Conservation (phyloP, 2,113 vertebrate species). For the Trichechus manatus region DNA sequence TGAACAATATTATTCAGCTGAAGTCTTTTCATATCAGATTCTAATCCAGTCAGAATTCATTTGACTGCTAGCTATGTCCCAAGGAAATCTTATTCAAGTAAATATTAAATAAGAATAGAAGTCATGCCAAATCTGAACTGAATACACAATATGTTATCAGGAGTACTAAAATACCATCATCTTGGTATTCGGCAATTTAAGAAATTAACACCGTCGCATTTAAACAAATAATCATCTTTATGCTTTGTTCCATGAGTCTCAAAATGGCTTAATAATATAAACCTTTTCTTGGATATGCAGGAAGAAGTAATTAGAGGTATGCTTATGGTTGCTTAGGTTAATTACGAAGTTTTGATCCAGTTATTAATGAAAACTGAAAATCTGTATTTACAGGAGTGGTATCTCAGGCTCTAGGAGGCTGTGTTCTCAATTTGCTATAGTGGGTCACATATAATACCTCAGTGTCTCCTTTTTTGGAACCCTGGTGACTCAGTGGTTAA, state of each 20-base stretch:
- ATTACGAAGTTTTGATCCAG: neutral
- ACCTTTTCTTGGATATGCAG: neutral
- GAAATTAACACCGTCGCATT: neutral
- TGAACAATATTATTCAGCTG: conserved; percentile 36
- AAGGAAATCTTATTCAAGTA: conserved; percentile 62
- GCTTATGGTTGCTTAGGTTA: neutral
- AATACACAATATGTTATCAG: neutral
- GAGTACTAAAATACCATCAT: neutral
- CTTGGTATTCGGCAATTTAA: neutral
- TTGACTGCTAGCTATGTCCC: conserved; percentile 19
- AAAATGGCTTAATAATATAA: neutral
- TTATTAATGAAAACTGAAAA: neutral
- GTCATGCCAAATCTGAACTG: conserved; percentile 15
- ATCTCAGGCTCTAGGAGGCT: neutral
- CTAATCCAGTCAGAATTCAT: conserved; percentile 53
- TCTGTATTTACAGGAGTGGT: neutral
- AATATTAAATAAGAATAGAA: conserved; percentile 57
- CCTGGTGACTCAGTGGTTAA: no score
- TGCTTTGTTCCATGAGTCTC: neutral
- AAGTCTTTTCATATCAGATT: conserved; percentile 58
- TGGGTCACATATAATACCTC: neutral
- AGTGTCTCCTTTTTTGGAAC: neutral
- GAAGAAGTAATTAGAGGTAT: neutral
- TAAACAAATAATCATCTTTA: conserved; percentile 30
- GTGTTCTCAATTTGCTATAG: neutral